phyloP scores from a whole-genome alignment of 2,888 invertebrate genomes.

The Thymelicus acteon region DNA sequence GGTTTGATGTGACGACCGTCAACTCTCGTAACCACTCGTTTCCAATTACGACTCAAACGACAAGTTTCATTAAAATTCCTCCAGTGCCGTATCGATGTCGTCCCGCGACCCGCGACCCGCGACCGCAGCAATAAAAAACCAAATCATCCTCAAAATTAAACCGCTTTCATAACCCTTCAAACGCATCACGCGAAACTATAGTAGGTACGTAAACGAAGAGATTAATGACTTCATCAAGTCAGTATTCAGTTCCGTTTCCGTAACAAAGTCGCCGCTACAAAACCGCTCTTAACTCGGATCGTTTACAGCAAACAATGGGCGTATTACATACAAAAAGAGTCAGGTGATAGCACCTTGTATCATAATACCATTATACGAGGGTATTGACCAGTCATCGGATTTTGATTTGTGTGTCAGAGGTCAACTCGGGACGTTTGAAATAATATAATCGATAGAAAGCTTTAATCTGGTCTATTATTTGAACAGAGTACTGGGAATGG shows the following conservation, averaged over 20 bases:
- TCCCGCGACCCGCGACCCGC: constrained; percentile 18
- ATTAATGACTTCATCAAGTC: constrained; percentile 42
- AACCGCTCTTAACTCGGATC: constrained; percentile 57
- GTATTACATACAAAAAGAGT: constrained; percentile 70
- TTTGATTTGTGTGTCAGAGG: constrained; percentile 63
- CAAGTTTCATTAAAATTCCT: constrained; percentile 43
- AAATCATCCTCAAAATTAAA: constrained; percentile 31
- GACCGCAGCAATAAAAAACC: constrained; percentile 3
- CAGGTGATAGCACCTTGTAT: constrained; percentile 65
- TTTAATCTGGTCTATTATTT: constrained; percentile 64
- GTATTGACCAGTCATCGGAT: constrained; percentile 68
- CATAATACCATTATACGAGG: constrained; percentile 63
- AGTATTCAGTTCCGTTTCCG: constrained; percentile 41
- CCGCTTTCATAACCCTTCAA: constrained; percentile 31
- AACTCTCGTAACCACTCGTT: constrained; percentile 40
- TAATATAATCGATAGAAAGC: constrained; percentile 61
- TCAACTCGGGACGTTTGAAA: constrained; percentile 50
- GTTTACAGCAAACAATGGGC: constrained; percentile 76
- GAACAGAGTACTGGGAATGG: constrained; percentile 44
- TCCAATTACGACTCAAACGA: constrained; percentile 41
- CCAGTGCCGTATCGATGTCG: constrained; percentile 27
- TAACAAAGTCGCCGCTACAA: constrained; percentile 44
- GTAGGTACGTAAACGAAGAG: constrained; percentile 29
- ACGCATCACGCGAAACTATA: constrained; percentile 37
- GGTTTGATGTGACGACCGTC: constrained; percentile 36